Evolutionary conservation across 2,797 vertebrate species (phyloP).

Genomic region (Rhynchotus rufescens): DNA sequence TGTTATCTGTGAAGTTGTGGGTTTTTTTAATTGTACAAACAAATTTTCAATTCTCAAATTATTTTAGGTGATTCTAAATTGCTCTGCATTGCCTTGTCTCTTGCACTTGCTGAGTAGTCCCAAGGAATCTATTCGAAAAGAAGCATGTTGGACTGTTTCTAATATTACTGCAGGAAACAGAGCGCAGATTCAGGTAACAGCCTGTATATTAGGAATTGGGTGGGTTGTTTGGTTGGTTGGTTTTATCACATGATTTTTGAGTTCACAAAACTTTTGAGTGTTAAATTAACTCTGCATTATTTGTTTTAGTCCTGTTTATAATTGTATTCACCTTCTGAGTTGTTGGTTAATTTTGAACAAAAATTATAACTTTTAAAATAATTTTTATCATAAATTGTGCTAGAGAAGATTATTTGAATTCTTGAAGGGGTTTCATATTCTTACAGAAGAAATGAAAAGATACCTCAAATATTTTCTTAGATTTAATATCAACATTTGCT

Average conservation of each 20-base stretch:
- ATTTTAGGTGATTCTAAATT: conserved; percentile 94
- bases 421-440: not conserved
- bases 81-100: conserved; percentile 93
- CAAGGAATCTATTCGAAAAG: conserved; percentile 96
- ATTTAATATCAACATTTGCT: not conserved
- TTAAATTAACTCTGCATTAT: not conserved
- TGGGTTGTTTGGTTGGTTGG: not conserved
- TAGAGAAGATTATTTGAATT: not conserved
- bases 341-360: not conserved
- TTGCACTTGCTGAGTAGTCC: conserved; percentile 93
- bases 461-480: not conserved
- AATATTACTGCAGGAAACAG: conserved; percentile 97
- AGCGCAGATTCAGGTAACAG: conserved; percentile 93
- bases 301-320: not conserved
- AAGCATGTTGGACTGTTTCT: conserved; percentile 97
- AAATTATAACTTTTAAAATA: not conserved
- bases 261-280: not conserved
- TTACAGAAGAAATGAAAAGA: not conserved
- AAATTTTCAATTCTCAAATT: conserved; percentile 46
- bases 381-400: not conserved
- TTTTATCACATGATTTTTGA: not conserved
- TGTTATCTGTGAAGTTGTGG: not conserved
- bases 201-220: not conserved
- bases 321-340: not conserved
- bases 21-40: not conserved